A percentile compares a stretch with the other conserved stretches of the same genome.
Evolutionary conservation across 2,113 vertebrate genomes (phyloP).

Genomic region (Xyrauchen texanus): DNA sequence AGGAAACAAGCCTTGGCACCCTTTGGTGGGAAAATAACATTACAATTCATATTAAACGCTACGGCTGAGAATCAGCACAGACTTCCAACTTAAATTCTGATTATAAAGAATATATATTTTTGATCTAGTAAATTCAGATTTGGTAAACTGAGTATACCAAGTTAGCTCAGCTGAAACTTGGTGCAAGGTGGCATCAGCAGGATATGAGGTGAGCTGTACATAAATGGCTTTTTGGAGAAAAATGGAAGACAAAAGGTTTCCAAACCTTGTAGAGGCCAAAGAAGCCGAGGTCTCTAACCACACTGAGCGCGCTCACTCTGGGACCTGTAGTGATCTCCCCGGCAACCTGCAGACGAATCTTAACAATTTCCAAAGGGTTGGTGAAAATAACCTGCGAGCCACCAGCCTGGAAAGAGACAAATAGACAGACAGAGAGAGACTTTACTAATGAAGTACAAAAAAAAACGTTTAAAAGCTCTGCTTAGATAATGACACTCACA

Average conservation of each 20-base stretch:
- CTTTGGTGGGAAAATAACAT: constrained; percentile 64
- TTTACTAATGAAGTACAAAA: neutral
- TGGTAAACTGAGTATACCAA: too few species aligned
- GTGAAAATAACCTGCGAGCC: constrained; percentile 98
- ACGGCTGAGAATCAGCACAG: too few species aligned
- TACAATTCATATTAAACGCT: too few species aligned
- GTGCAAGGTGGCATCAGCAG: too few species aligned
- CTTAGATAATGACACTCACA: constrained; percentile 78
- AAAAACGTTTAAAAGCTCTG: neutral
- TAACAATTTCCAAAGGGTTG: constrained; percentile 98
- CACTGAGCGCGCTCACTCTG: constrained; percentile 88
- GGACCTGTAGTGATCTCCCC: constrained; percentile 97
- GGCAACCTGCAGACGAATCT: constrained; percentile 97
- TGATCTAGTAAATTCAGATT: too few species aligned
- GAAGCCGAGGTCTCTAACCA: constrained; percentile 91
- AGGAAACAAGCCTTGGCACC: constrained; percentile 99
- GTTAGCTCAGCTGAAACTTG: too few species aligned
- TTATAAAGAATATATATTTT: too few species aligned
- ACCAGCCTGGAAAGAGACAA: constrained; percentile 79
- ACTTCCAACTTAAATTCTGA: too few species aligned
- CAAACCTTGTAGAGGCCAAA: constrained; percentile 97
- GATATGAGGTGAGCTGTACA: too few species aligned
- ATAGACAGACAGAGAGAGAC: too few species aligned
- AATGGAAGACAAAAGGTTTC: constrained; percentile 31
- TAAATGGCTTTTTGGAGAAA: too few species aligned